Conservation (phyloP, 2,888 invertebrate species). For the Eudemis profundana region DNA sequence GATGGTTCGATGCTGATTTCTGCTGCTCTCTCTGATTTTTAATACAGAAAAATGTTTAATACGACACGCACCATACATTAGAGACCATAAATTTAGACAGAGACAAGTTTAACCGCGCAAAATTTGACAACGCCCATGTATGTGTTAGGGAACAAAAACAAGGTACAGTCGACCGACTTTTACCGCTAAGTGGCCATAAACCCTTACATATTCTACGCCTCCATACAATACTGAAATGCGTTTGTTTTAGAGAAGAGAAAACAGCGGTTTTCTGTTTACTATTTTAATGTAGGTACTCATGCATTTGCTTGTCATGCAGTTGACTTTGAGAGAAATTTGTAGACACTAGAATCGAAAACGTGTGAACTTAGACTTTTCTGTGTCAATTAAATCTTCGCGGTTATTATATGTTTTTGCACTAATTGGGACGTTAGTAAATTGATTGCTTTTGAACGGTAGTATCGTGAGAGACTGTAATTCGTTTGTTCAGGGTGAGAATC, state of each 20-base stretch:
- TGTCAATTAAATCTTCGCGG: constrained; percentile 19
- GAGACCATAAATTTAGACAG: too few species aligned
- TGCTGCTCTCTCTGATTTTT: too few species aligned
- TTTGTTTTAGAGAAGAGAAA: constrained; percentile 23
- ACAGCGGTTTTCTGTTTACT: constrained; percentile 14
- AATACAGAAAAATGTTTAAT: too few species aligned
- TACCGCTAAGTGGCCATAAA: constrained; percentile 13
- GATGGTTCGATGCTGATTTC: too few species aligned
- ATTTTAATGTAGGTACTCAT: constrained; percentile 5
- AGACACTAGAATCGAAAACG: constrained; percentile 36
- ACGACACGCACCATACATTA: too few species aligned
- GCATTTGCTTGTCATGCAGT: too few species aligned
- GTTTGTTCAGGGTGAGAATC: constrained; percentile 1
- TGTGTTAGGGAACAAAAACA: constrained; percentile 6
- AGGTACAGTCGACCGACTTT: not conserved
- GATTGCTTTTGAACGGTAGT: constrained; percentile 21
- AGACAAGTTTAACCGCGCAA: too few species aligned
- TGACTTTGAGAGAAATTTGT: constrained; percentile 41
- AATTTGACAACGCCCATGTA: too few species aligned
- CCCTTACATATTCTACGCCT: constrained; percentile 9
- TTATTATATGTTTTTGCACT: constrained; percentile 25
- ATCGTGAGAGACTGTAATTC: constrained; percentile 27
- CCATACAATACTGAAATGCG: constrained; percentile 11
- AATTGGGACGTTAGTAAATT: constrained; percentile 22
- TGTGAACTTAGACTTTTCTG: constrained; percentile 33